phyloP scores from a whole-genome alignment of 2,113 vertebrate species.

The Gorsachius goisagi region DNA sequence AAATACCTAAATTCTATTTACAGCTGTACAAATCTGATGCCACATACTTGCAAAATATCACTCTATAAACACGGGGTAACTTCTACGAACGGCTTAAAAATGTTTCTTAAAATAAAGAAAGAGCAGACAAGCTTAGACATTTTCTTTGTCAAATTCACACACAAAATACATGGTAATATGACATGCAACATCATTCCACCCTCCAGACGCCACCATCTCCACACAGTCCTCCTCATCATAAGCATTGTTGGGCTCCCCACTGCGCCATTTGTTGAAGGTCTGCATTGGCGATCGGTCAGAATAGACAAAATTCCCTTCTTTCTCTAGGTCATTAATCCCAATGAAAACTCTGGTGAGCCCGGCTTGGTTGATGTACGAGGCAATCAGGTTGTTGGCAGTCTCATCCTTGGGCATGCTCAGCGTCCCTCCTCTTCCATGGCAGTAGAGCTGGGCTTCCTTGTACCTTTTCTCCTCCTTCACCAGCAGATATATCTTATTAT shows the following conservation, averaged over 20 bases:
- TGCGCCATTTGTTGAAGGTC: conserved; percentile 94
- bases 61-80: neutral
- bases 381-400: conserved; percentile 84
- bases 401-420: conserved; percentile 96
- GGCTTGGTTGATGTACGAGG: conserved; percentile 86
- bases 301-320: conserved; percentile 89
- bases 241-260: conserved; percentile 93
- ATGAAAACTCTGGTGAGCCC: conserved; percentile 92
- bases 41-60: neutral
- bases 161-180: conserved; percentile 94
- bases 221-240: conserved; percentile 94
- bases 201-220: conserved; percentile 91
- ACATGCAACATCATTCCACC: conserved; percentile 97
- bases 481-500: conserved; percentile 94
- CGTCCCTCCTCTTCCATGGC: conserved; percentile 88
- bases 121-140: conserved; percentile 70
- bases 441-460: conserved; percentile 88
- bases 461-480: conserved; percentile 96
- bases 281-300: conserved; percentile 90
- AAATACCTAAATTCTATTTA: conserved; percentile 69
- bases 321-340: conserved; percentile 91
- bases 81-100: neutral
- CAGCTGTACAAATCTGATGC: conserved; percentile 53
- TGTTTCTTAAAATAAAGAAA: neutral
- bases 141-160: conserved; percentile 95